Conservation (phyloP, 92 coral and sea anemone genomes). For the Siderastrea siderea region DNA sequence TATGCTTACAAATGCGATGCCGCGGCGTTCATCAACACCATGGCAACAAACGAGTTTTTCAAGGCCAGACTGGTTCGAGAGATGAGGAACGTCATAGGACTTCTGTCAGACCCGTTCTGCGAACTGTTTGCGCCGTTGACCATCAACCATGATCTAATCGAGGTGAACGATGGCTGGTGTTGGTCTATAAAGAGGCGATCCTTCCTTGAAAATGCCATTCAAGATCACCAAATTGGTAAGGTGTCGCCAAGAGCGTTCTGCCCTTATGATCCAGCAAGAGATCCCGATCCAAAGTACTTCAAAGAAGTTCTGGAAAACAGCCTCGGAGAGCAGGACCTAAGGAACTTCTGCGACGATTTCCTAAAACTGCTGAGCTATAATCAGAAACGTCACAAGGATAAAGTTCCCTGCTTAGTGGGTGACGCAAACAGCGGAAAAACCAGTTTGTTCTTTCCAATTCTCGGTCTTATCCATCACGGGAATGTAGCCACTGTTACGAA, state of each 20-base stretch:
- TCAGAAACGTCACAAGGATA: too few relatives aligned
- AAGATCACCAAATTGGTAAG: constrained; percentile 23
- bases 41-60: constrained; percentile 42
- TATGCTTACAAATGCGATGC: constrained; percentile 1
- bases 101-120: not conserved
- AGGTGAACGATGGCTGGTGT: constrained; percentile 25
- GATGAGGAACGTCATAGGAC: constrained; percentile 8
- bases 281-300: constrained; percentile 49
- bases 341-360: not conserved
- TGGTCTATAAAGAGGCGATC: constrained; percentile 27
- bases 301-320: constrained; percentile 48
- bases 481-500: not conserved
- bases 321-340: not conserved
- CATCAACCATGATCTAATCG: constrained; percentile 14
- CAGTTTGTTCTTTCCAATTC: not conserved
- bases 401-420: not conserved
- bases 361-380: not conserved
- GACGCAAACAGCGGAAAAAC: not conserved
- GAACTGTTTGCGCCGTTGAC: not conserved
- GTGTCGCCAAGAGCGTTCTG: constrained; percentile 36
- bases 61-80: constrained; percentile 10
- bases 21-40: constrained; percentile 39
- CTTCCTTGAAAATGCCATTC: not conserved
- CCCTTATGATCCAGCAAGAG: constrained; percentile 5
- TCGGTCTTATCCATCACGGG: not conserved